phyloP scores from a whole-genome alignment of 2,113 vertebrate genomes.

The Apodemus speciosus region DNA sequence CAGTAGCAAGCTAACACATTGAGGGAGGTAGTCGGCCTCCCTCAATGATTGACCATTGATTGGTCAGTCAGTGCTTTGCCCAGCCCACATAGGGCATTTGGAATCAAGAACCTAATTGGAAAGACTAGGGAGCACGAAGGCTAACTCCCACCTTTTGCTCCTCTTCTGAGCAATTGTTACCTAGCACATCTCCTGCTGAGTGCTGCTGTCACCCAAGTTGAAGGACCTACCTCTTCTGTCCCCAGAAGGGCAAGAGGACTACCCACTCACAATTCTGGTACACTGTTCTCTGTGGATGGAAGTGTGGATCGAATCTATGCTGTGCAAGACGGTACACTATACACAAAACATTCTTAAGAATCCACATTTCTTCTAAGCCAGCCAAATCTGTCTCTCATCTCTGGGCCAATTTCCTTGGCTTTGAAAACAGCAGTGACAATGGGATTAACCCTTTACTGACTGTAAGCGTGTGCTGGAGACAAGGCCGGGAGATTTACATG shows the following conservation, averaged over 20 bases:
- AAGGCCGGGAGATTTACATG: constrained; percentile 31
- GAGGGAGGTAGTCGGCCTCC: not conserved
- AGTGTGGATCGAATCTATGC: not conserved
- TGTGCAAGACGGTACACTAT: not conserved
- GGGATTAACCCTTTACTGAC: constrained; percentile 51
- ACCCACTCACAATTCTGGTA: not conserved
- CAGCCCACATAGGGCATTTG: not conserved
- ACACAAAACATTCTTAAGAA: constrained; percentile 39
- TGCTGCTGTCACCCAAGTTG: not conserved
- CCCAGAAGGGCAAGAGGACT: not conserved
- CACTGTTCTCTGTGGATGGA: not conserved
- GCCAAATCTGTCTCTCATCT: constrained; percentile 53
- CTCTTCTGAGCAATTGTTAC: not conserved
- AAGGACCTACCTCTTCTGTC: not conserved
- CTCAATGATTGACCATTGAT: too few relatives aligned
- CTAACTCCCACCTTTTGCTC: not conserved
- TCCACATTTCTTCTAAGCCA: constrained; percentile 16
- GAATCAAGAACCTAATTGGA: not conserved
- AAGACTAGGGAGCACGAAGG: not conserved
- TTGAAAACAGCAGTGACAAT: not conserved
- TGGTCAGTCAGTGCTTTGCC: not conserved
- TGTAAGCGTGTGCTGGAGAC: constrained; percentile 24
- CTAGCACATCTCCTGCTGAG: not conserved
- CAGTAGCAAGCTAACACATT: not conserved
- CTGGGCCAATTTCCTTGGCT: constrained; percentile 46